A percentile compares a stretch with the other conserved stretches of the same genome.
Conservation (phyloP, 2,888 invertebrate species). For the Meteorus colon region DNA sequence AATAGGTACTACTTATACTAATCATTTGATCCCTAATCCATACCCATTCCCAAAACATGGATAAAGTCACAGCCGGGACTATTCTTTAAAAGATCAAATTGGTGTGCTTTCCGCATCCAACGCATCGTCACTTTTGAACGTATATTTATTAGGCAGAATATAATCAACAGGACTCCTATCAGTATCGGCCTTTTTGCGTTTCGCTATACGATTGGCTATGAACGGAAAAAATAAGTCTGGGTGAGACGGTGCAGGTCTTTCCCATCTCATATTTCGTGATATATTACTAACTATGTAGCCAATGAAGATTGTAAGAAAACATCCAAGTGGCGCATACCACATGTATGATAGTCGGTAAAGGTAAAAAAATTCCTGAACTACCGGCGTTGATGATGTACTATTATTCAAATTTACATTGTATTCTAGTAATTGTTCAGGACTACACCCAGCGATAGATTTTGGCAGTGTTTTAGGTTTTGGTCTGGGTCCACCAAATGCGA, state of each 20-base stretch:
- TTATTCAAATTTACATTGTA: neutral
- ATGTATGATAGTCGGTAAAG: slow-evolving; percentile 77
- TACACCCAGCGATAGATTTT: slow-evolving; percentile 78
- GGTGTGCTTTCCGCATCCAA: slow-evolving; percentile 35
- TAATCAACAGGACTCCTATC: slow-evolving; percentile 13
- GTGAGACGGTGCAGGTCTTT: slow-evolving; percentile 50
- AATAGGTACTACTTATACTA: neutral
- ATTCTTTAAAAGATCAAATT: slow-evolving; percentile 34
- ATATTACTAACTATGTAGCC: slow-evolving; percentile 78
- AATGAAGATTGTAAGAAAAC: slow-evolving; percentile 80
- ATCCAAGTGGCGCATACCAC: slow-evolving; percentile 91
- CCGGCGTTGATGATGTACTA: slow-evolving; percentile 4
- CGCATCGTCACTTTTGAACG: slow-evolving; percentile 42
- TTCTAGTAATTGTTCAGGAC: slow-evolving; percentile 11
- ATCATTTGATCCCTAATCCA: neutral
- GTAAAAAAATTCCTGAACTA: slow-evolving; percentile 58
- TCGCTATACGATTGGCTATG: slow-evolving; percentile 58
- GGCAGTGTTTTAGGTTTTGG: slow-evolving; percentile 77
- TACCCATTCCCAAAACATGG: neutral
- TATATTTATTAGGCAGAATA: slow-evolving; percentile 51
- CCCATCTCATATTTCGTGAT: slow-evolving; percentile 42
- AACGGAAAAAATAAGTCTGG: slow-evolving; percentile 65
- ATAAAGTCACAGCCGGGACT: neutral
- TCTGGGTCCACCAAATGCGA: slow-evolving; percentile 88
- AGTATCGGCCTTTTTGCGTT: slow-evolving; percentile 39